Conservation (phyloP, 2,797 vertebrate species). For the Pipistrellus nathusii region DNA sequence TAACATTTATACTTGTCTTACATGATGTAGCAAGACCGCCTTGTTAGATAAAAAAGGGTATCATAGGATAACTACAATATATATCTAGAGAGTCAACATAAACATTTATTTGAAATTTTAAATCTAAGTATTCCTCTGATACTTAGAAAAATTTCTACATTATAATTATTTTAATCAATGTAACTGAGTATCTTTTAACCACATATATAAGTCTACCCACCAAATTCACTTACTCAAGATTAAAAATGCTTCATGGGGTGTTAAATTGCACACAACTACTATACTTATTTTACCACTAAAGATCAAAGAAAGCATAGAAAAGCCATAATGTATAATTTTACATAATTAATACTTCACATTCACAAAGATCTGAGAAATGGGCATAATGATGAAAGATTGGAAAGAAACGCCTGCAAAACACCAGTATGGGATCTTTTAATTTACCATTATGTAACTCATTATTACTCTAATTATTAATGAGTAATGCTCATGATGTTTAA, state of each 20-base stretch:
- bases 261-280: conserved; percentile 4
- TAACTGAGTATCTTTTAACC: conserved; percentile 30
- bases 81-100: background rate
- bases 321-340: conserved; percentile 42
- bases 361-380: conserved; percentile 39
- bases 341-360: conserved; percentile 45
- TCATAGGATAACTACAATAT: background rate
- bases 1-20: conserved; percentile 41
- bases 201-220: conserved; percentile 8
- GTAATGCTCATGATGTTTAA: conserved; percentile 9
- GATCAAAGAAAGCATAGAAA: background rate
- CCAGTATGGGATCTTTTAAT: conserved; percentile 24
- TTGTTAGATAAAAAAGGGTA: conserved; percentile 43
- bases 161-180: conserved; percentile 32
- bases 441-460: background rate
- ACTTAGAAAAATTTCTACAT: background rate
- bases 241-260: conserved; percentile 33
- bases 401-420: conserved; percentile 2
- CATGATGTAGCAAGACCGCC: background rate
- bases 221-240: conserved; percentile 25
- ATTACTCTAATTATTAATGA: conserved; percentile 25
- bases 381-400: background rate
- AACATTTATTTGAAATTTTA: conserved; percentile 46
- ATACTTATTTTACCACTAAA: conserved; percentile 43
- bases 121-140: conserved; percentile 33